Percentiles rank a stretch among this genome's conserved stretches.
These are phyloP conservation scores for Limulus polyphemus DNA, from an alignment of 2,888 invertebrate species.

Conservation along the genomic window DNA sequence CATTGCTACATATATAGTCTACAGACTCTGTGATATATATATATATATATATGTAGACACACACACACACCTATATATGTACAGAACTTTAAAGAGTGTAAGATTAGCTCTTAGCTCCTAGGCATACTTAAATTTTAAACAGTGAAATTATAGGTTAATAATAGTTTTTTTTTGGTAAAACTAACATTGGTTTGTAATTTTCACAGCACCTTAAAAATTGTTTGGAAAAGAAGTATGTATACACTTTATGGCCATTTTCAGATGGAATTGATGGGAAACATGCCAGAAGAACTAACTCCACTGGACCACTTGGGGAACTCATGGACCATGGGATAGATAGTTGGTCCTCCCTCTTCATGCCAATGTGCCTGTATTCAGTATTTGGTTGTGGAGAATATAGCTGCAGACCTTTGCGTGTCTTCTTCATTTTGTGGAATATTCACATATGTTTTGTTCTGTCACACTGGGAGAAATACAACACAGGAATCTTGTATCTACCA, in stretches of 20 bases:
- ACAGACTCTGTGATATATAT: too few relatives aligned
- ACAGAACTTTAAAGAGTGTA: too few relatives aligned
- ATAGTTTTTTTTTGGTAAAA: too few relatives aligned
- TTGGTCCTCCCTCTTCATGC: conserved; percentile 88
- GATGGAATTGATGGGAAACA: conserved; percentile 99
- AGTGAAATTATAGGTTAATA: too few relatives aligned
- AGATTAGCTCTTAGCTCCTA: too few relatives aligned
- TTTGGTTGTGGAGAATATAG: conserved; percentile 67
- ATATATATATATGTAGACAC: too few relatives aligned
- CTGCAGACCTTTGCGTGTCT: conserved; percentile 62
- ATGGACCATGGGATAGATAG: conserved; percentile 99
- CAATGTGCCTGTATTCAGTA: conserved; percentile 83
- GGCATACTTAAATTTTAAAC: too few relatives aligned
- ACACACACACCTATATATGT: too few relatives aligned
- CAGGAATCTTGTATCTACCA: conserved; percentile 81
- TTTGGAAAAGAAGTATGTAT: too few relatives aligned
- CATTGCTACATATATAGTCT: too few relatives aligned
- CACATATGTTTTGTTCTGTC: conserved; percentile 89
- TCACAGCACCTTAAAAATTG: too few relatives aligned
- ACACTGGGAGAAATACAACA: conserved; percentile 99
- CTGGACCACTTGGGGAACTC: conserved; percentile 89
- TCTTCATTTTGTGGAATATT: conserved; percentile 80
- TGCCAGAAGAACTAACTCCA: conserved; percentile 83
- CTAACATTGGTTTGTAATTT: too few relatives aligned
- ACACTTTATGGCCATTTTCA: conserved; percentile 23